A percentile compares a stretch with the other conserved stretches of the same genome.
Evolutionary conservation across 2,888 invertebrate genomes (phyloP).

Genomic region (Tetragonisca angustula): DNA sequence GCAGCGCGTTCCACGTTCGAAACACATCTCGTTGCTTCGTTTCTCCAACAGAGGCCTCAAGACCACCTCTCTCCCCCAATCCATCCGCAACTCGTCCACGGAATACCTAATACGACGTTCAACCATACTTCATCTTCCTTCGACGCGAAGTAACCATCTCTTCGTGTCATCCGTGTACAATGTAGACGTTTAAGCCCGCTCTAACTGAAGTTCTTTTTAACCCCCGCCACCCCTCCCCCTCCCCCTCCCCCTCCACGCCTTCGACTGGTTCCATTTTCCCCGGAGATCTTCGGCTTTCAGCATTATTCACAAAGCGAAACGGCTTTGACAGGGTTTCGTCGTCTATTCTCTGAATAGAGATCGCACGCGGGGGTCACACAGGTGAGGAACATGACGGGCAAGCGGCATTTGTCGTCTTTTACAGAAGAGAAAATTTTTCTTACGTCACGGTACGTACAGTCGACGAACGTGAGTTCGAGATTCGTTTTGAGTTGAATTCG

Average conservation of each 20-base stretch:
- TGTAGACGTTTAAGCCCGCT: no score
- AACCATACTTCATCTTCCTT: conserved; percentile 38
- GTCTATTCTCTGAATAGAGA: no score
- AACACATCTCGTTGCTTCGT: background rate
- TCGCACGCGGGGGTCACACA: no score
- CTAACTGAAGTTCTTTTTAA: conserved; percentile 18
- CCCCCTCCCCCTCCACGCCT: background rate
- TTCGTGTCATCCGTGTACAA: conserved; percentile 24
- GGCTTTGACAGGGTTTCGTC: no score
- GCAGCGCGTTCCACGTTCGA: conserved; percentile 26
- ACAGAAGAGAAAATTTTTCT: no score
- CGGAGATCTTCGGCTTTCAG: background rate
- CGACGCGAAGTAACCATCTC: background rate
- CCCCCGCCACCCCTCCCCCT: no score
- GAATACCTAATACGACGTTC: conserved; percentile 27
- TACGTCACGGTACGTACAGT: no score
- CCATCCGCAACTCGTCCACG: conserved; percentile 13
- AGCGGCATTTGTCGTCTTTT: no score
- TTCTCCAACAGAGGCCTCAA: background rate
- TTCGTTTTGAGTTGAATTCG: no score
- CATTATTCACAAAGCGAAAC: background rate
- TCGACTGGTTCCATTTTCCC: background rate
- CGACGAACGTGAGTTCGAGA: no score
- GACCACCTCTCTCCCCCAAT: background rate
- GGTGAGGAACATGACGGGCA: no score